These are phyloP conservation scores for Abrostola triplasia DNA, from an alignment of 2,888 invertebrate genomes.

Conservation along the genomic window DNA sequence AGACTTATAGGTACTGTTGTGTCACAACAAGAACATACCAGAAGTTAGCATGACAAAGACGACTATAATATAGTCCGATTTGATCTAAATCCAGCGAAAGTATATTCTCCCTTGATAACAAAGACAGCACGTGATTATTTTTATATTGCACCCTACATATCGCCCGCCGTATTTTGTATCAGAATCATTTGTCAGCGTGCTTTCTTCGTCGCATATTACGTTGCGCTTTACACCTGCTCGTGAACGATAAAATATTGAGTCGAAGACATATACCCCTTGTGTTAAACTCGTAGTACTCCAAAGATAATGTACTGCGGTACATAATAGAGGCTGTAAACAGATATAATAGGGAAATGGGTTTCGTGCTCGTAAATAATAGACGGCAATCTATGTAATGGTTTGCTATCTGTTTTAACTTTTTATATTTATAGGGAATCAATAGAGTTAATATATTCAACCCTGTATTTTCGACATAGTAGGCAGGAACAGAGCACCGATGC, in stretches of 20 bases:
- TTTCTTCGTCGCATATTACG: conserved; percentile 45
- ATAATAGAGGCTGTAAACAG: conserved; percentile 8
- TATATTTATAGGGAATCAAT: background rate
- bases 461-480: too few species aligned
- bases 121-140: conserved; percentile 47
- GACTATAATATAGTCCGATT: too few species aligned
- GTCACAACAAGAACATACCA: too few species aligned
- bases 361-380: conserved; percentile 11
- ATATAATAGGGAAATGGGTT: conserved; percentile 16
- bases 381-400: background rate
- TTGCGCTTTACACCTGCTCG: conserved; percentile 50
- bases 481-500: too few species aligned
- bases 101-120: conserved; percentile 24
- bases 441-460: too few species aligned
- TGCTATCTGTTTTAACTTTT: background rate
- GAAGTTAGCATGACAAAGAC: too few species aligned
- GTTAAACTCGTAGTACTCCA: conserved; percentile 18
- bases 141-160: conserved; percentile 49
- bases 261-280: conserved; percentile 32
- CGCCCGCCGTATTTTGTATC: conserved; percentile 45
- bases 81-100: too few species aligned
- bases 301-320: conserved; percentile 8
- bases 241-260: conserved; percentile 48
- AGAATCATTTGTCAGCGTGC: conserved; percentile 48
- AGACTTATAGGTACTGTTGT: too few species aligned